Evolutionary conservation across 2,888 invertebrate genomes (phyloP), one percentile per base, ranked within the genome.

Genomic region (Monochamus alternatus): DNA sequence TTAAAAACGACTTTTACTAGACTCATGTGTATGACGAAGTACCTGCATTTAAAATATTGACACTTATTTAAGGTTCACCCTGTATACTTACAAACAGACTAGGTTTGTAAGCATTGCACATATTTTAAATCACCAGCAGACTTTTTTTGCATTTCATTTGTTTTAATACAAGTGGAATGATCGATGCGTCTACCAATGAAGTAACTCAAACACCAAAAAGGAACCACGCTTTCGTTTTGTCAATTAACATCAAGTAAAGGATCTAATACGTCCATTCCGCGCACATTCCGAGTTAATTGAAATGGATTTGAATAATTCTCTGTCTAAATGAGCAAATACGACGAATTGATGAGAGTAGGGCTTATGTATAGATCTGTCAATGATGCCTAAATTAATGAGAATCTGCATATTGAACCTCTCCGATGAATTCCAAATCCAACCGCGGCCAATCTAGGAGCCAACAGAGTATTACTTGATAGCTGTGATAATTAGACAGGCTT

Each of bases 311-410:
- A 62, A 47, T 47, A 64, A 64, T 64, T 10, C 64, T 12, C 64
- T 64, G 47, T 10, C 64, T 31, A 12, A 64, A 64, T 64, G 64
- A 47, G 64, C 64, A 64, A 64, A 66, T 55, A 44, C 30, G 52
- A 66, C 22, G 66, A 55, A 66, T 30, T n/a, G 66, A 66, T 55
- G 55, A 55, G 55, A 66, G 66, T 55, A 30, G 30, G 22, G 65
- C 51, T 51, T 65, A 63, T 65, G 52, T 66, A 31, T n/a, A 30
- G 66, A 52, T 22, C 66, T 66, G 66, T 55, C 52, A 66, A 66
- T 66, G 52, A 66, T 66, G 66, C n/a, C 55, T 55, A 66, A 66
- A 66, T 66, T 66, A 66, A 66, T 66, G 66, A 65, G 65, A 65
- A 65, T 65, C 65, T 55, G 55, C 55, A 55, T 64, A 64, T 64